A percentile compares a stretch with the other conserved stretches of the same genome.
Evolutionary conservation across 92 coral and sea anemone genomes (phyloP).

Genomic region (Epizoanthus fatuus): DNA sequence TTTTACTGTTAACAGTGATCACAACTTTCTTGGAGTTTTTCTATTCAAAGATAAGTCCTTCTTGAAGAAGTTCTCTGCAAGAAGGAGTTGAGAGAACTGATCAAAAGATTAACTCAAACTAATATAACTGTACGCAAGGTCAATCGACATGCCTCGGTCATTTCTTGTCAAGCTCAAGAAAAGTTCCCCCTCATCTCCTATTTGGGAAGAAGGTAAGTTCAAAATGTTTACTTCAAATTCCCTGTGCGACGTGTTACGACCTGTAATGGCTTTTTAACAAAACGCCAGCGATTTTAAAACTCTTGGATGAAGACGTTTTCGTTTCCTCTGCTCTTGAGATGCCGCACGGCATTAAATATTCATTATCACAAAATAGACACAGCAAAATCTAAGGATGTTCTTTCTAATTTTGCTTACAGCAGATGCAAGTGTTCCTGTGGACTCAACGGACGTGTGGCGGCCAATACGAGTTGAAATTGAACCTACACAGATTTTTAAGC

Average conservation of each 20-base stretch:
- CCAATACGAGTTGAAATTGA: constrained; percentile 94
- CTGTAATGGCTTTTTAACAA: neutral
- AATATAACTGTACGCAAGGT: constrained; percentile 72
- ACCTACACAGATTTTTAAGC: constrained; percentile 88
- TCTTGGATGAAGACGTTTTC: constrained; percentile 52
- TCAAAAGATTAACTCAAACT: constrained; percentile 64
- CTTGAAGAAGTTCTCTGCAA: constrained; percentile 8
- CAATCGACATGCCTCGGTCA: constrained; percentile 94
- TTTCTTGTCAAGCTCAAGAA: constrained; percentile 97
- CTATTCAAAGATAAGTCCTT: constrained; percentile 17
- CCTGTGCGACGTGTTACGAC: neutral
- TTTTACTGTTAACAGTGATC: constrained; percentile 15
- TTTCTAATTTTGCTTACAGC: constrained; percentile 56
- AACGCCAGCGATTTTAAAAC: neutral
- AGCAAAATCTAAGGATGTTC: constrained; percentile 72
- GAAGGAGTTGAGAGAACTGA: constrained; percentile 50
- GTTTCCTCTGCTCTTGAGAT: constrained; percentile 75
- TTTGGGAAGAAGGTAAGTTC: constrained; percentile 88
- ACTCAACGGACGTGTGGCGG: constrained; percentile 83
- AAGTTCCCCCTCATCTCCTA: constrained; percentile 61
- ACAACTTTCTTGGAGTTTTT: constrained; percentile 22
- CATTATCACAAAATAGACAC: constrained; percentile 74
- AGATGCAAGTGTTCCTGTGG: constrained; percentile 66
- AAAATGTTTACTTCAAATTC: neutral
- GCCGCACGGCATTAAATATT: constrained; percentile 90